Percentiles rank a stretch among this genome's conserved stretches.
phyloP scores from a whole-genome alignment of 2,888 invertebrate species.

The Oegoconia quadripuncta region DNA sequence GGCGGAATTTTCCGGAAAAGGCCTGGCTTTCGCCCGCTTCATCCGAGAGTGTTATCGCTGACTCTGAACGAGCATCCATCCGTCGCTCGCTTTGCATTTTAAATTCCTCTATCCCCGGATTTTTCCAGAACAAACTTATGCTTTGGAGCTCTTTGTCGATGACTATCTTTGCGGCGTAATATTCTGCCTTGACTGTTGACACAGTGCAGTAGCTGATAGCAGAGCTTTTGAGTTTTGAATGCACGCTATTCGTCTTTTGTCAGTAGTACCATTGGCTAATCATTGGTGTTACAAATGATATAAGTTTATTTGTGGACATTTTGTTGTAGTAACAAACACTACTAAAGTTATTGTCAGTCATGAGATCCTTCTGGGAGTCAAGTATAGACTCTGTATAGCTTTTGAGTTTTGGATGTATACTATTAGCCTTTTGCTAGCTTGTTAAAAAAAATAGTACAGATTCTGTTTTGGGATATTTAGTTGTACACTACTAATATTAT shows the following conservation, averaged over 20 bases:
- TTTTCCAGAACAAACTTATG: slow-evolving; percentile 37
- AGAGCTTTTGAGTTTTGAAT: slow-evolving; percentile 23
- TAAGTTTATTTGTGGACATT: no score
- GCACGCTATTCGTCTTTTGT: slow-evolving; percentile 31
- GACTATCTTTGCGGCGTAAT: slow-evolving; percentile 46
- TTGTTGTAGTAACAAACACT: no score
- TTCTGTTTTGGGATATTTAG: no score
- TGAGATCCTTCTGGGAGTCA: no score
- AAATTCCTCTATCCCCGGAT: slow-evolving; percentile 52
- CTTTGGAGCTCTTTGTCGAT: slow-evolving; percentile 31
- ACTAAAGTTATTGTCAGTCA: no score
- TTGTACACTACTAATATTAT: no score
- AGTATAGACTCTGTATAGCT: no score
- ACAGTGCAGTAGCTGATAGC: slow-evolving; percentile 18
- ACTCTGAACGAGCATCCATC: slow-evolving; percentile 32
- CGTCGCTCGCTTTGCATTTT: slow-evolving; percentile 46
- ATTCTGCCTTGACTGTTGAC: slow-evolving; percentile 28
- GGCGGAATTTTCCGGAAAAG: slow-evolving; percentile 44
- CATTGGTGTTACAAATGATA: no score
- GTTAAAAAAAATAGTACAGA: no score
- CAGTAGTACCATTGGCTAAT: no score
- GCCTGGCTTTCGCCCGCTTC: slow-evolving; percentile 34
- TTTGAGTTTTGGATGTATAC: no score
- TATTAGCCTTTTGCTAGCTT: no score
- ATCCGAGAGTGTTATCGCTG: slow-evolving; percentile 47